Percentiles rank a stretch among this genome's conserved stretches.
These are phyloP conservation scores for Sebastes alutus DNA, from an alignment of 2,797 vertebrate species.

Conservation along the genomic window DNA sequence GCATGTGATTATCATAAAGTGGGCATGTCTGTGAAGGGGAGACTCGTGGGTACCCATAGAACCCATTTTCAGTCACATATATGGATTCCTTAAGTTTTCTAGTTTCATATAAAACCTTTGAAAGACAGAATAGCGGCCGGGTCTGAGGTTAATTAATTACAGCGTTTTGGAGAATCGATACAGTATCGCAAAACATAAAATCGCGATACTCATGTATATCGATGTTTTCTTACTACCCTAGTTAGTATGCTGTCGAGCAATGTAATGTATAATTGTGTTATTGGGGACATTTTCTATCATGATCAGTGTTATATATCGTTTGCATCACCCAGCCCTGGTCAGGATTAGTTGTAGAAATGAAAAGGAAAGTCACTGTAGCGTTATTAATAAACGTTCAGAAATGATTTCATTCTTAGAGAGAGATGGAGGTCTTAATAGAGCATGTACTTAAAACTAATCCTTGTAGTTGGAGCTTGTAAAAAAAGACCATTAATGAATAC, in stretches of 20 bases:
- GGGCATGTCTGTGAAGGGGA: too few relatives aligned
- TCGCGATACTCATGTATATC: too few relatives aligned
- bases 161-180: too few relatives aligned
- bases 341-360: background rate
- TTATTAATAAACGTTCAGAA: background rate
- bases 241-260: background rate
- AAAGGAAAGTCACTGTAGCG: background rate
- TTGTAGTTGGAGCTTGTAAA: background rate
- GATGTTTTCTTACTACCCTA: too few relatives aligned
- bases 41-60: fast-evolving
- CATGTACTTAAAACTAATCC: background rate
- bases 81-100: too few relatives aligned
- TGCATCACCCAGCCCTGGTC: background rate
- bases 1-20: too few relatives aligned
- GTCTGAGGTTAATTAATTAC: too few relatives aligned
- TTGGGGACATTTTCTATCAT: background rate
- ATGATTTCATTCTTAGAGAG: background rate
- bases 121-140: too few relatives aligned
- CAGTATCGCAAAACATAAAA: too few relatives aligned
- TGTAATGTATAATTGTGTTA: background rate
- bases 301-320: background rate
- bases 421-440: background rate
- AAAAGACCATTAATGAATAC: background rate
- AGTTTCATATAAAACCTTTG: too few relatives aligned
- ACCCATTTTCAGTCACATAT: too few relatives aligned